phyloP scores from a whole-genome alignment of 2,888 invertebrate genomes.

The Leucophenga maculata region DNA sequence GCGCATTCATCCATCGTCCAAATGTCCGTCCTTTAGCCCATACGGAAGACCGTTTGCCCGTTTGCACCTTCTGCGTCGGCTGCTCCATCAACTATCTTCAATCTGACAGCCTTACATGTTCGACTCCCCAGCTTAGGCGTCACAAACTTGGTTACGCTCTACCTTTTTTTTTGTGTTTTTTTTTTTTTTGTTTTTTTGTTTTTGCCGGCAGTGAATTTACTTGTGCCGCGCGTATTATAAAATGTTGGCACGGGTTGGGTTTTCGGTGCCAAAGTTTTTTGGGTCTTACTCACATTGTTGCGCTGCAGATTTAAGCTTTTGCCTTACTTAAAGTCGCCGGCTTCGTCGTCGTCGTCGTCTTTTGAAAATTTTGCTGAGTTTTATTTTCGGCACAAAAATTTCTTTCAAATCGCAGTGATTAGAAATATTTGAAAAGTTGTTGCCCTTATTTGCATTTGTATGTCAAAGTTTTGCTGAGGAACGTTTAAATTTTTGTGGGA shows the following conservation, averaged over 20 bases:
- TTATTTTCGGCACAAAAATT: neutral
- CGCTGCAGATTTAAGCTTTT: neutral
- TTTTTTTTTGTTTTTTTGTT: neutral
- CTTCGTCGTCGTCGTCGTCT: neutral
- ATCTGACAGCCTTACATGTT: neutral
- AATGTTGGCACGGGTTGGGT: neutral
- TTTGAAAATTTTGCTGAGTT: neutral
- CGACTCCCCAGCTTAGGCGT: slow-evolving; percentile 7
- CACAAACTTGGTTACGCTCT: slow-evolving; percentile 25
- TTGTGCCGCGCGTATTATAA: too few relatives aligned
- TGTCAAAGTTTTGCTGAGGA: neutral
- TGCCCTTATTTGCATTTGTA: neutral
- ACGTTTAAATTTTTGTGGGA: neutral
- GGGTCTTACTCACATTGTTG: neutral
- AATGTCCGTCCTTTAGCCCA: neutral
- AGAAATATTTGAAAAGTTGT: slow-evolving; percentile 2
- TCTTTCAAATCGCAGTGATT: neutral
- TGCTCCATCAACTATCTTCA: neutral
- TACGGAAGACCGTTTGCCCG: neutral
- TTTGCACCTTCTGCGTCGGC: neutral
- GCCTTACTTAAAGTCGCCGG: neutral
- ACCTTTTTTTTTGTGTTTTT: neutral
- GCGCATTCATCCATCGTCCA: slow-evolving; percentile 1
- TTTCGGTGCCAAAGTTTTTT: neutral
- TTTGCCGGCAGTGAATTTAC: neutral